These are phyloP conservation scores for Hirtodrosophila histrioides DNA, from an alignment of 2,888 invertebrate genomes.

Conservation along the genomic window DNA sequence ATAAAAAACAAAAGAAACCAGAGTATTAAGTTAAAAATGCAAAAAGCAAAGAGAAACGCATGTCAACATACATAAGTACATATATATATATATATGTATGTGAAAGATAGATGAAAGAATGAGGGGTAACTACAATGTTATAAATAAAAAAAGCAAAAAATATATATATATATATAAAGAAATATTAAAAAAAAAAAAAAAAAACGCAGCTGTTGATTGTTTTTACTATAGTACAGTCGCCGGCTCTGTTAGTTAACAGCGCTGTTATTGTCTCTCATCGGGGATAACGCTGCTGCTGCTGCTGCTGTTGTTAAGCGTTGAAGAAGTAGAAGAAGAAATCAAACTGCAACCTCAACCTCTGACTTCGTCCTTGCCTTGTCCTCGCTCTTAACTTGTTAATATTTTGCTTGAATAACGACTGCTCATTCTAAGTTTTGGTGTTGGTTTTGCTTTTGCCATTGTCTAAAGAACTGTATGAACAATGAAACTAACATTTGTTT, in stretches of 20 bases:
- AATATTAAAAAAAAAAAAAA: conserved; percentile 19
- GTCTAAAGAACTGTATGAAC: conserved; percentile 4
- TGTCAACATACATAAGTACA: conserved; percentile 24
- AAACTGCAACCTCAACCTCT: not conserved
- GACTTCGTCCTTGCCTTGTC: not conserved
- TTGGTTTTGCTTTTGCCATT: conserved; percentile 32
- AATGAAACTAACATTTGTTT: conserved; percentile 33
- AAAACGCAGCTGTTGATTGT: conserved; percentile 5
- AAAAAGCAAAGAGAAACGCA: not conserved
- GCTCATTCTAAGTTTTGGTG: conserved; percentile 28
- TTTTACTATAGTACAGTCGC: conserved; percentile 1
- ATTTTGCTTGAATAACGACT: conserved; percentile 6
- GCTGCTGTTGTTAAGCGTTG: too few relatives aligned
- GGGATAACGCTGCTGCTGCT: not conserved
- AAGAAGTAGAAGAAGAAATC: not conserved
- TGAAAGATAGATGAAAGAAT: conserved; percentile 22
- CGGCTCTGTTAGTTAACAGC: conserved; percentile 11
- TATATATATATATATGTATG: conserved; percentile 18
- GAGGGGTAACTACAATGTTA: conserved; percentile 56
- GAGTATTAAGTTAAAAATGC: conserved; percentile 31
- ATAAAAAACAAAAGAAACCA: conserved; percentile 5
- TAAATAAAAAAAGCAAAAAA: conserved; percentile 40
- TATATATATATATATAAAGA: conserved; percentile 38
- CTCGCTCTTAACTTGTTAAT: conserved; percentile 4
- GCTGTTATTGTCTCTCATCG: conserved; percentile 3